Evolutionary conservation across 2,797 vertebrate species (phyloP).

Genomic region (Triplophysa yarkandensis): DNA sequence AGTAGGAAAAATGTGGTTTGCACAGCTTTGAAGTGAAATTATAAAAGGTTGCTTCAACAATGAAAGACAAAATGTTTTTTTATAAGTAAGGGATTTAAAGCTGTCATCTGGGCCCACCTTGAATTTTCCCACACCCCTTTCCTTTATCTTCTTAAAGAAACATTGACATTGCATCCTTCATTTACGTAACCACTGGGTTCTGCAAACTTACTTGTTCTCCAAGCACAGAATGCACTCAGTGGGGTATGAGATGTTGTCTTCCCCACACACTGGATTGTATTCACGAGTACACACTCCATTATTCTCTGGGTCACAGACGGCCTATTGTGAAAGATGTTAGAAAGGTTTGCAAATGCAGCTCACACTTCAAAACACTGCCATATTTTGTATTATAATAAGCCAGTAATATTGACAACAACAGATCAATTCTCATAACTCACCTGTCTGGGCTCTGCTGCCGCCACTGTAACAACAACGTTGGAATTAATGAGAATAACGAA

Average conservation of each 20-base stretch:
- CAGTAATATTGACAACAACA: background rate
- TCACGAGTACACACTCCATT: constrained; percentile 33
- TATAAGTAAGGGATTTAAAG: constrained; percentile 7
- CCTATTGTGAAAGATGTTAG: constrained; percentile 12
- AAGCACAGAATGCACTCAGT: constrained; percentile 51
- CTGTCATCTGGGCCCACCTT: constrained; percentile 6
- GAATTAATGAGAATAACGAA: background rate
- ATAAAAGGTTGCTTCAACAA: background rate
- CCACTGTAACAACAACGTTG: background rate
- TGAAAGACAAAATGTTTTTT: background rate
- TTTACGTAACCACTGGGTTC: background rate
- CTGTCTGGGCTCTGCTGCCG: background rate
- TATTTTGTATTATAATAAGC: background rate
- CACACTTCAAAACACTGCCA: background rate
- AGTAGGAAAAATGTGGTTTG: background rate
- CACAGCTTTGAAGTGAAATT: background rate
- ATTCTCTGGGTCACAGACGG: background rate
- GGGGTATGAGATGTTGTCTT: constrained; percentile 36
- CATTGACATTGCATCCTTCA: background rate
- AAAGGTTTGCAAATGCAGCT: background rate
- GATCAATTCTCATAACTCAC: background rate
- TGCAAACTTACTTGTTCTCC: constrained; percentile 41
- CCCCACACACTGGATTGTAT: constrained; percentile 52
- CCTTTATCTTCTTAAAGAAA: background rate
- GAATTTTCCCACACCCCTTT: constrained; percentile 15